phyloP scores from a whole-genome alignment of 2,113 vertebrate species.

The Gymnobelideus leadbeateri region DNA sequence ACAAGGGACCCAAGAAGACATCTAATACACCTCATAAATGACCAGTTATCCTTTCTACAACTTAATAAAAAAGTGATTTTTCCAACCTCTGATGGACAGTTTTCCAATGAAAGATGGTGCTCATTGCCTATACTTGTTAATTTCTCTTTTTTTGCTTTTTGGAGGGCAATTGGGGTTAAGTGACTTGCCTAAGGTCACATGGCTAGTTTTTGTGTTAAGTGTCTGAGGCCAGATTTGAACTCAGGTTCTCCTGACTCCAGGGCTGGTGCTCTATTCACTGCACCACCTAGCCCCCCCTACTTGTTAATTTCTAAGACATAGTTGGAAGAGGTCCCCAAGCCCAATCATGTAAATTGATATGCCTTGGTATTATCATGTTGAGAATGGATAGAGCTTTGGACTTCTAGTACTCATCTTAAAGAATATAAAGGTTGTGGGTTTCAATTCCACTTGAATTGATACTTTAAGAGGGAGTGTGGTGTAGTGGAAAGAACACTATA shows the following conservation, averaged over 20 bases:
- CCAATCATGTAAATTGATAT: background rate
- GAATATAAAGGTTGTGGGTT: background rate
- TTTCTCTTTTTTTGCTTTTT: too few relatives aligned
- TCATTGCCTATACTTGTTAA: background rate
- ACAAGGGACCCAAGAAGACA: background rate
- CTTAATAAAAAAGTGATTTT: background rate
- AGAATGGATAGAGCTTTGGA: background rate
- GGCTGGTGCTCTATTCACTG: too few relatives aligned
- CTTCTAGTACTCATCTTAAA: background rate
- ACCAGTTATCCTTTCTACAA: background rate
- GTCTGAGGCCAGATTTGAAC: too few relatives aligned
- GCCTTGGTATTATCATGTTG: background rate
- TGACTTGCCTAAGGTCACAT: too few relatives aligned
- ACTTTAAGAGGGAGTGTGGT: background rate
- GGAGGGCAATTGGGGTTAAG: too few relatives aligned
- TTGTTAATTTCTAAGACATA: constrained; percentile 13
- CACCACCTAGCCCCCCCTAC: too few relatives aligned
- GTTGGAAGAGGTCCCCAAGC: background rate
- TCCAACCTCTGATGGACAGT: background rate
- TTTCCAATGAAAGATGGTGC: background rate
- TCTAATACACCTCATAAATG: background rate
- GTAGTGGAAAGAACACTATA: background rate
- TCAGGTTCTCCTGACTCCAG: too few relatives aligned
- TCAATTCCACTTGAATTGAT: background rate
- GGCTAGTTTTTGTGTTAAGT: too few relatives aligned